Conservation (phyloP, 2,797 vertebrate species). For the Kryptolebias ocellatus region DNA sequence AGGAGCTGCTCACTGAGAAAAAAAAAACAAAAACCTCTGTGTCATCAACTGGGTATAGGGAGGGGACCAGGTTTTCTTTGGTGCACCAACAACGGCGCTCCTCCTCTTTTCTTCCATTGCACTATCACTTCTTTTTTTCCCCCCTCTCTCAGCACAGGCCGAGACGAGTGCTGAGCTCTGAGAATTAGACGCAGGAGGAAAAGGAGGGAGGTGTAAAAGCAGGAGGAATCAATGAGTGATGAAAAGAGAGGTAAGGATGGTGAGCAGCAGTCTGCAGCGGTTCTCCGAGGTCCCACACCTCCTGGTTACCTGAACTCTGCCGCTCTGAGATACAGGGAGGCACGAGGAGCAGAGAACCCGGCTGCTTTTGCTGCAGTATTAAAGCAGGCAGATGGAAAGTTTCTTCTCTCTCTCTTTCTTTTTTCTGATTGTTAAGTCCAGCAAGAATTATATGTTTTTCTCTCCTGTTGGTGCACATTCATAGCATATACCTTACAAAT, state of each 20-base stretch:
- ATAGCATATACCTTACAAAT: slow-evolving; percentile 55
- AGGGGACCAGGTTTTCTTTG: slow-evolving; percentile 55
- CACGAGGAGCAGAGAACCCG: slow-evolving; percentile 46
- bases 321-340: slow-evolving; percentile 56
- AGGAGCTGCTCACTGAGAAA: slow-evolving; percentile 70
- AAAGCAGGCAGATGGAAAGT: slow-evolving; percentile 57
- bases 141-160: slow-evolving; percentile 37
- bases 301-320: slow-evolving; percentile 50
- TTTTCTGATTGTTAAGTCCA: slow-evolving; percentile 19
- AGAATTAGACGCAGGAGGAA: slow-evolving; percentile 68
- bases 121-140: slow-evolving; percentile 53
- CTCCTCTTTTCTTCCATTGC: slow-evolving; percentile 63
- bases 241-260: slow-evolving; percentile 40
- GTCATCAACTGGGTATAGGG: slow-evolving; percentile 67
- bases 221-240: slow-evolving; percentile 38
- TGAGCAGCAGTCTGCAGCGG: slow-evolving; percentile 40
- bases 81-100: slow-evolving; percentile 70
- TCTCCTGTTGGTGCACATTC: slow-evolving; percentile 14
- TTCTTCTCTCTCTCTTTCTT: slow-evolving; percentile 7
- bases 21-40: slow-evolving; percentile 65
- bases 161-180: slow-evolving; percentile 78
- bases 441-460: slow-evolving; percentile 27
- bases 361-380: slow-evolving; percentile 72
- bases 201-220: slow-evolving; percentile 30
- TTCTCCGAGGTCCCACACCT: slow-evolving; percentile 31